Percentiles rank a stretch among this genome's conserved stretches.
Evolutionary conservation across 2,797 vertebrate species (phyloP).

Genomic region (Jordanella pulchra): DNA sequence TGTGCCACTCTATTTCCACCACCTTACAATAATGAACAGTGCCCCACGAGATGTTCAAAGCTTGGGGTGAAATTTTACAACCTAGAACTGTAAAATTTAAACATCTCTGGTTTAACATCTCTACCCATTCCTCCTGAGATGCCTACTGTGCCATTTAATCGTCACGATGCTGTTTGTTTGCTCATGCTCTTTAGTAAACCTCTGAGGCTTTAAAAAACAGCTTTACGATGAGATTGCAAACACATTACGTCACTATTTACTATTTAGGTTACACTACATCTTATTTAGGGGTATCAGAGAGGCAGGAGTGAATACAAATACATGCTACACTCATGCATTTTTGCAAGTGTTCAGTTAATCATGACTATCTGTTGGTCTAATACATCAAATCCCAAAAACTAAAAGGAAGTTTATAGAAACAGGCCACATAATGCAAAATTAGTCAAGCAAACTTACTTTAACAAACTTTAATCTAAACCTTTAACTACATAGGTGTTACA

Average conservation of each 20-base stretch:
- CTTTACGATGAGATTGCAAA: neutral
- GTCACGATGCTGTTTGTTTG: too few relatives aligned
- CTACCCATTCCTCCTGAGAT: too few relatives aligned
- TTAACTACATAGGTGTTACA: neutral
- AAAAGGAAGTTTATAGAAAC: neutral
- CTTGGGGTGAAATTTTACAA: too few relatives aligned
- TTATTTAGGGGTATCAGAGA: neutral
- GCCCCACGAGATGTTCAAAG: too few relatives aligned
- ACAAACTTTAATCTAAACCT: neutral
- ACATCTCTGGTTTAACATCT: too few relatives aligned
- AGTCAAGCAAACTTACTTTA: neutral
- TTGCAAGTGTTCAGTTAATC: neutral
- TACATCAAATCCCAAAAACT: neutral
- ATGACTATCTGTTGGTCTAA: neutral
- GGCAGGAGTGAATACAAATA: neutral
- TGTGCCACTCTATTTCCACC: too few relatives aligned
- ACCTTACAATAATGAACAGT: too few relatives aligned
- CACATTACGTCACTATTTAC: neutral
- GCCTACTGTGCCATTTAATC: too few relatives aligned
- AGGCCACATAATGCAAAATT: neutral
- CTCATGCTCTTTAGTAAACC: neutral
- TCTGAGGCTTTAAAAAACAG: neutral
- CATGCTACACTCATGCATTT: neutral
- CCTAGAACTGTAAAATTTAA: too few relatives aligned
- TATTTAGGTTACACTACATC: neutral